These are phyloP conservation scores for Enteromius thamalakanensis DNA, from an alignment of 2,797 vertebrate genomes.

Conservation along the genomic window DNA sequence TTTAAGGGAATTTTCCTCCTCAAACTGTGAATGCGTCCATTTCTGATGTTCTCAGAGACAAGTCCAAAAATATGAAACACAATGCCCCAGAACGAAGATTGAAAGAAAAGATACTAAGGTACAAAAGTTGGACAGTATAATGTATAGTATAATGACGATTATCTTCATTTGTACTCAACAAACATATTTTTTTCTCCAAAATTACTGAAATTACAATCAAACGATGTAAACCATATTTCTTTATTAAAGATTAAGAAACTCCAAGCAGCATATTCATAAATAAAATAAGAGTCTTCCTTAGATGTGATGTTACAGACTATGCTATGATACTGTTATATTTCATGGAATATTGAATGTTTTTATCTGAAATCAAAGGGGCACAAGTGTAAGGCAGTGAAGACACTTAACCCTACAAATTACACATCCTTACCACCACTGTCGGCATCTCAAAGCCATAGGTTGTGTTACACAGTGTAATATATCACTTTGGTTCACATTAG, in stretches of 20 bases:
- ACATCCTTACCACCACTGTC: constrained; percentile 41
- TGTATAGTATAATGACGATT: not conserved
- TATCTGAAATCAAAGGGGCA: constrained; percentile 49
- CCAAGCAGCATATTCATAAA: constrained; percentile 83
- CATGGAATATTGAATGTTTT: constrained; percentile 41
- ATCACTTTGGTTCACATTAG: constrained; percentile 67
- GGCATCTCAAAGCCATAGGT: constrained; percentile 49
- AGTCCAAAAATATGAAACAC: not conserved
- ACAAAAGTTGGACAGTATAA: not conserved
- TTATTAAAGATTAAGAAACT: constrained; percentile 85
- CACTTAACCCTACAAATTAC: constrained; percentile 47
- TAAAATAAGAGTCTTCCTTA: constrained; percentile 75
- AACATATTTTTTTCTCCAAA: not conserved
- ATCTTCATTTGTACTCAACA: not conserved
- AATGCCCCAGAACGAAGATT: not conserved
- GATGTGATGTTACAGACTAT: constrained; percentile 70
- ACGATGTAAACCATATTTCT: constrained; percentile 77
- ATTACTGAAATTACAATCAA: constrained; percentile 47
- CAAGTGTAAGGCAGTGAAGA: constrained; percentile 53
- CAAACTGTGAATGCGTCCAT: not conserved
- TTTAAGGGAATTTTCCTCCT: not conserved
- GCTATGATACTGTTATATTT: constrained; percentile 58
- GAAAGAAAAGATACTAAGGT: not conserved
- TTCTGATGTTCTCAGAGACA: not conserved
- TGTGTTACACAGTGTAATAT: constrained; percentile 66